phyloP scores from a whole-genome alignment of 2,113 vertebrate species.

The Oceanodroma tethys region DNA sequence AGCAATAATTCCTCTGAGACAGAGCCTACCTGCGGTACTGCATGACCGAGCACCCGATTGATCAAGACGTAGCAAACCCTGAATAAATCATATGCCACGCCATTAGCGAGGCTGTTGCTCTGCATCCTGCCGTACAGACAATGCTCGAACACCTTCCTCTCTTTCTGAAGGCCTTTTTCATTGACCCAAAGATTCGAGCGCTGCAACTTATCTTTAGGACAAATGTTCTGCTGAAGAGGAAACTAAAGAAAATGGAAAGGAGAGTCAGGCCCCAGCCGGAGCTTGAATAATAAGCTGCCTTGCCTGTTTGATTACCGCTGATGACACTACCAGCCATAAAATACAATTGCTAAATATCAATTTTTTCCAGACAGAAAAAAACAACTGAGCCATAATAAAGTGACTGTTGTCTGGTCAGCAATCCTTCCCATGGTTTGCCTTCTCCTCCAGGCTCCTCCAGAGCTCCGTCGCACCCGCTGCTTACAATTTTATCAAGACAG shows the following conservation, averaged over 20 bases:
- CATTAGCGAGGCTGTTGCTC: background rate
- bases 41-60: background rate
- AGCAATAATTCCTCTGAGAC: background rate
- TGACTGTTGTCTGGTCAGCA: background rate
- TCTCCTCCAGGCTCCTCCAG: background rate
- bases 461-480: background rate
- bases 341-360: background rate
- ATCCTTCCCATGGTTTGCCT: background rate
- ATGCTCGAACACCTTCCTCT: background rate
- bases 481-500: background rate
- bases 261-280: background rate
- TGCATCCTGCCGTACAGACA: background rate
- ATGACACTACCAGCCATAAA: background rate
- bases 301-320: background rate
- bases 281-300: background rate
- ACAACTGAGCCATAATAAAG: background rate
- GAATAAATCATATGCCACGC: background rate
- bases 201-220: background rate
- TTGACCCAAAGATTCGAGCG: background rate
- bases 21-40: background rate
- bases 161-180: background rate
- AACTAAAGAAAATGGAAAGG: background rate
- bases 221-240: background rate
- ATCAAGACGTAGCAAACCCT: background rate
- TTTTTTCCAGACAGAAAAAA: background rate